Conservation (phyloP, 2,888 invertebrate species). For the Conomelus anceps region DNA sequence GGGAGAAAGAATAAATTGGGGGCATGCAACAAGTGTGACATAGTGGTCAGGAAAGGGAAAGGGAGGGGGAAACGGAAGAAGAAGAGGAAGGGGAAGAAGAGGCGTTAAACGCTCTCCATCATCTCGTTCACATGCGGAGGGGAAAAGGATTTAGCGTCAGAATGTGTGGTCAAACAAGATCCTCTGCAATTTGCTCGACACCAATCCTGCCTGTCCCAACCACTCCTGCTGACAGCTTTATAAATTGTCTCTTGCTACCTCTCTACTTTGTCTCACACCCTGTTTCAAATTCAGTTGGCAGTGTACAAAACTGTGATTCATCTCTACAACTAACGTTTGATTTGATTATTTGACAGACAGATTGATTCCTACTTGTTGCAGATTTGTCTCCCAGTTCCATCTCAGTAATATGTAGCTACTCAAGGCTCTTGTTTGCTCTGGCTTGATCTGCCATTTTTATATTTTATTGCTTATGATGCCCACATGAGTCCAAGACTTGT, state of each 20-base stretch:
- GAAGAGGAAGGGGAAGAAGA: neutral
- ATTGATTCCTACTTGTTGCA: too few species aligned
- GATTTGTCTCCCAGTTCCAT: too few species aligned
- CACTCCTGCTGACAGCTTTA: neutral
- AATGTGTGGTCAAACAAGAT: neutral
- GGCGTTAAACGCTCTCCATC: neutral
- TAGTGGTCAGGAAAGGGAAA: neutral
- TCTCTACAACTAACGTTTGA: too few species aligned
- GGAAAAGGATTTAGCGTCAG: neutral
- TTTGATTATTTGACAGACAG: too few species aligned
- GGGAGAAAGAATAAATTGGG: neutral
- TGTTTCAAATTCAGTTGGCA: neutral
- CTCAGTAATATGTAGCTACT: too few species aligned
- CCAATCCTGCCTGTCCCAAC: too few species aligned
- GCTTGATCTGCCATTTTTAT: too few species aligned
- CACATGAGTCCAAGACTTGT: too few species aligned
- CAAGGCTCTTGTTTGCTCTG: too few species aligned
- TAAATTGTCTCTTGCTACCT: neutral
- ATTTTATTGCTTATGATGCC: too few species aligned
- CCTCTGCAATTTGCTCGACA: neutral
- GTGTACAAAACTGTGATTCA: too few species aligned
- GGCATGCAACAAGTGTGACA: neutral
- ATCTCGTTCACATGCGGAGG: neutral
- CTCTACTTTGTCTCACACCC: neutral
- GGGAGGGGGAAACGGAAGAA: neutral